phyloP scores from a whole-genome alignment of 2,888 invertebrate genomes.

The Dione juno region DNA sequence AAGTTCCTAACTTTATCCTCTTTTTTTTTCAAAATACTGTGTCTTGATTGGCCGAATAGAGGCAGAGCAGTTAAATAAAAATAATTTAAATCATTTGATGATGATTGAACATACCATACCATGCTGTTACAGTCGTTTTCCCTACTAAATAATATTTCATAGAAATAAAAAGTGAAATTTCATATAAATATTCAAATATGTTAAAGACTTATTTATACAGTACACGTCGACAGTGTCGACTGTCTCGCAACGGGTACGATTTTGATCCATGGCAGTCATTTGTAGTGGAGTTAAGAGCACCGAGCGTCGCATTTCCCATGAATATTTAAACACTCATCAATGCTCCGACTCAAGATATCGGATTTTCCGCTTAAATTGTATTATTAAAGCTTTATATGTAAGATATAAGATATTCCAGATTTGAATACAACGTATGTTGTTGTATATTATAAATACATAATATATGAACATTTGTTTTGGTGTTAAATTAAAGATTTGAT shows the following conservation, averaged over 20 bases:
- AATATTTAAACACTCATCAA: constrained; percentile 78
- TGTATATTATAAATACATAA: background rate
- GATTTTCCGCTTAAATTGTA: constrained; percentile 72
- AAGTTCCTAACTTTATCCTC: too few species aligned
- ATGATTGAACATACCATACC: too few species aligned
- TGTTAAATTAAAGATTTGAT: background rate
- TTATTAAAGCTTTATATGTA: constrained; percentile 57
- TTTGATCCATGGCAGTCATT: constrained; percentile 67
- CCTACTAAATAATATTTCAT: constrained; percentile 29
- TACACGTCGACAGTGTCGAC: constrained; percentile 42
- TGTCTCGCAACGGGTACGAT: constrained; percentile 31
- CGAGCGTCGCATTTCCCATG: constrained; percentile 61
- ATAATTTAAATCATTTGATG: too few species aligned
- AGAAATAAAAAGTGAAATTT: constrained; percentile 36
- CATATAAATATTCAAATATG: constrained; percentile 41
- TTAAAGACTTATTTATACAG: constrained; percentile 41
- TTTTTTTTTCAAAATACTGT: too few species aligned
- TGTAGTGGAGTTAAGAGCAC: constrained; percentile 55
- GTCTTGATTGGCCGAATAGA: too few species aligned
- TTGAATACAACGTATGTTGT: background rate
- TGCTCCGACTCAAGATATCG: constrained; percentile 76
- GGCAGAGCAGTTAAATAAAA: too few species aligned
- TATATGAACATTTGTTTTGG: background rate
- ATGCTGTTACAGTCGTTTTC: too few species aligned
- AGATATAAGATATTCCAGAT: constrained; percentile 39